Evolutionary conservation across 2,113 vertebrate genomes (phyloP).

Genomic region (Gallinago undulata): DNA sequence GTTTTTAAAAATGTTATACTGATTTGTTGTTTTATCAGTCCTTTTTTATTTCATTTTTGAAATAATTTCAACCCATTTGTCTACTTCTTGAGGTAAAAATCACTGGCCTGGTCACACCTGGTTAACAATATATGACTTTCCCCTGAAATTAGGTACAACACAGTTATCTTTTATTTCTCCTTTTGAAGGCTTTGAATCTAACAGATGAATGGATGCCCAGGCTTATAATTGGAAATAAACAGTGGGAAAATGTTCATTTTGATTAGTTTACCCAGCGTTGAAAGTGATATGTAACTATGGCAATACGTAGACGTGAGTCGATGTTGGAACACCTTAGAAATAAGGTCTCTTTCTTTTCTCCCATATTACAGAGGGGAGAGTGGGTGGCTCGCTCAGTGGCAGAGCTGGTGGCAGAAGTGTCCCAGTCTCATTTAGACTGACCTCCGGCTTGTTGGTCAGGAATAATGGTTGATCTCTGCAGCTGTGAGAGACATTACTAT

Average conservation of each 20-base stretch:
- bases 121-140: background rate
- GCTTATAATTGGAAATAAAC: background rate
- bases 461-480: background rate
- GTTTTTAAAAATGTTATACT: background rate
- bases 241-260: background rate
- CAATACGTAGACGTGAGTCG: background rate
- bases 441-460: background rate
- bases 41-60: background rate
- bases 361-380: accelerated
- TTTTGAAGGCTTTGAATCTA: background rate
- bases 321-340: background rate
- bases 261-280: background rate
- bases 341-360: background rate
- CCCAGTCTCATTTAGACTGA: background rate
- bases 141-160: background rate
- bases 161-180: background rate
- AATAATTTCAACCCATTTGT: background rate
- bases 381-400: background rate
- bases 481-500: background rate
- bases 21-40: background rate
- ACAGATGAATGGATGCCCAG: background rate
- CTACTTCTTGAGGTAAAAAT: background rate
- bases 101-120: background rate
- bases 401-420: background rate
- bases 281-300: background rate